Conservation (phyloP, 2,797 vertebrate species). For the Centroberyx gerrardi region DNA sequence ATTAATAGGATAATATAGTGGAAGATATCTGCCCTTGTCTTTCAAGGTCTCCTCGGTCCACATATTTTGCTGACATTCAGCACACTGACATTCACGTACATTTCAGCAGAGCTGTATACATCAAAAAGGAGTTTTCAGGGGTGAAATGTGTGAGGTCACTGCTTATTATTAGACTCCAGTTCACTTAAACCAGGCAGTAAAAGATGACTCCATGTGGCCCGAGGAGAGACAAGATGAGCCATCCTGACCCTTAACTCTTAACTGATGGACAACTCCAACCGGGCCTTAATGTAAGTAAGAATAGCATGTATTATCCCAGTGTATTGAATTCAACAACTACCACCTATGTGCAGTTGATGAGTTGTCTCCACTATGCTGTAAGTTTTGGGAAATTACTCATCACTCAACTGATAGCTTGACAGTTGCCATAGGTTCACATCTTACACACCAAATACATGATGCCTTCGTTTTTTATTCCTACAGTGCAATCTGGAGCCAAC, state of each 20-base stretch:
- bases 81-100: not conserved
- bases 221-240: slow-evolving; percentile 62
- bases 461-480: not conserved
- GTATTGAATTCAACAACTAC: not conserved
- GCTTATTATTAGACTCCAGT: slow-evolving; percentile 56
- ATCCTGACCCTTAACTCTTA: slow-evolving; percentile 55
- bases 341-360: not conserved
- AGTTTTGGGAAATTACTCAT: no score
- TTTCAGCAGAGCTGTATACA: slow-evolving; percentile 40
- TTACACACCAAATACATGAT: not conserved
- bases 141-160: slow-evolving; percentile 58
- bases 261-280: slow-evolving; percentile 23
- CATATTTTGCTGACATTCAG: slow-evolving; percentile 8
- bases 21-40: slow-evolving; percentile 20
- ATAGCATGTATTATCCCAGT: slow-evolving; percentile 11
- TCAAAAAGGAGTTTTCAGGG: slow-evolving; percentile 24
- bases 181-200: slow-evolving; percentile 43
- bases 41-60: slow-evolving; percentile 27
- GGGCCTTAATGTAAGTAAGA: slow-evolving; percentile 10
- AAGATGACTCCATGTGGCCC: slow-evolving; percentile 65
- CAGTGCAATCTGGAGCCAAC: not conserved
- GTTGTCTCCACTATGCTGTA: no score
- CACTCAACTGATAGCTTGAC: no score
- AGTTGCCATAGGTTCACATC: no score
- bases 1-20: not conserved